Base-by-base conservation (phyloP, 2,888 invertebrate species). In the Rhabditophanes sp. region DNA sequence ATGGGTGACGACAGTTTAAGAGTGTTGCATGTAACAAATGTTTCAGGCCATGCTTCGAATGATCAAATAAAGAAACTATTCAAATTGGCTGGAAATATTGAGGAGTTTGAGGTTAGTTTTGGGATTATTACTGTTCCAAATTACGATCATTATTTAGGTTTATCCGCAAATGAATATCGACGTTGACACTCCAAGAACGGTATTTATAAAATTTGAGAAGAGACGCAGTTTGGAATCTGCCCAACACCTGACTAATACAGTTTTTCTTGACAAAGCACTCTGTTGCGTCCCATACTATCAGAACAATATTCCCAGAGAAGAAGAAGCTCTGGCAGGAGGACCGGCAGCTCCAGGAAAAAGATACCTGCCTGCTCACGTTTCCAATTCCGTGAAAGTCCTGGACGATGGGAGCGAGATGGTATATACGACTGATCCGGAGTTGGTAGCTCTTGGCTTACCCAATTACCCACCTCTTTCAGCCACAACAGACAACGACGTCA, bases 211-310 rank as follows among this genome's bases (percentile, higher is more conserved):
- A 66, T 96, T 83, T 67, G 78, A 82, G 50, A 87, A 90, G 54
- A 74, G 79, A 4, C 72, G 75, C 24, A 80, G 81, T 46, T 87
- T 87, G 16, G 79, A 80, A 12, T 82, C 88, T n/a, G 87, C 93
- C 1, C 84, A 90, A 61, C 93, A 96, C 68, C 76, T 99, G 74
- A 90, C 88, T 9, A 96, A 93, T 67, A 93, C 90, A 0, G 93
- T 96, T 8, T 93, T 96, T 67, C 88, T 96, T 56, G 96, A 99
- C 67, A 75, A 90, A 37, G 93, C 93, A 1, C 69, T 99, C 28
- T 84, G 93, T 47, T 84, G 93, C 28, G 80, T 87, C 35, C 90
- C 90, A 14, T 4, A 39, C 9, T 31, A 5, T n/a, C n/a, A 15
- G 60, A 81, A 79, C 23, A 80, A 80, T 55, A 88, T 93, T 60